Conservation (phyloP, 2,797 vertebrate genomes). For the Intellagama lesueurii region DNA sequence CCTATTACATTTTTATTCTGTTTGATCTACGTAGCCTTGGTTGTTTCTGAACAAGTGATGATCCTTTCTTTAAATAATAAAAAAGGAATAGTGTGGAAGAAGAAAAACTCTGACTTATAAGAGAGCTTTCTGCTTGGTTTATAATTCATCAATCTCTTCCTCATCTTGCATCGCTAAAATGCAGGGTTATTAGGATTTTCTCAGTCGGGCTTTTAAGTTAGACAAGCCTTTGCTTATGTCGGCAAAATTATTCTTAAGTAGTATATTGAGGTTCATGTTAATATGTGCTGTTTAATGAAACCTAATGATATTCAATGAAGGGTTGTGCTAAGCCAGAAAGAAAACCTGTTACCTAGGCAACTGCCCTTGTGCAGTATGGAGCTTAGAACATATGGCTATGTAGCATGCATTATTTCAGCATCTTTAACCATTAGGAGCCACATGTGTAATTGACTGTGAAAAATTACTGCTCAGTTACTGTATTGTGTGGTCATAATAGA, state of each 20-base stretch:
- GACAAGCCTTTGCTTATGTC: constrained; percentile 76
- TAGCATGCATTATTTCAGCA: constrained; percentile 92
- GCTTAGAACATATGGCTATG: constrained; percentile 90
- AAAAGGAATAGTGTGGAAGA: background rate
- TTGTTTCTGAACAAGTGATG: background rate
- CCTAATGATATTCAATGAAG: constrained; percentile 96
- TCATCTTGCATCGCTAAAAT: constrained; percentile 59
- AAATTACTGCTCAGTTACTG: constrained; percentile 95
- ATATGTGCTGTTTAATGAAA: constrained; percentile 98
- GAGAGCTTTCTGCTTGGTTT: constrained; percentile 49
- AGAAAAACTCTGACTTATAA: constrained; percentile 15
- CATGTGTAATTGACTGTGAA: constrained; percentile 94
- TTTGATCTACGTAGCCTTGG: background rate
- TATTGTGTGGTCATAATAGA: constrained; percentile 95
- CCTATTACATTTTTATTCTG: background rate
- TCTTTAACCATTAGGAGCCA: constrained; percentile 90
- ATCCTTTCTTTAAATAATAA: background rate
- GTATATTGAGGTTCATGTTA: constrained; percentile 88
- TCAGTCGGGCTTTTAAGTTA: constrained; percentile 54
- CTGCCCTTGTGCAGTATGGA: constrained; percentile 87
- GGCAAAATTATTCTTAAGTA: constrained; percentile 79
- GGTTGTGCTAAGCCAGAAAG: constrained; percentile 90
- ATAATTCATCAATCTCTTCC: constrained; percentile 46
- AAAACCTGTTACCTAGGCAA: constrained; percentile 92
- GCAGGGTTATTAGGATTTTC: constrained; percentile 56